phyloP scores from a whole-genome alignment of 2,888 invertebrate genomes.

The Operophtera brumata region DNA sequence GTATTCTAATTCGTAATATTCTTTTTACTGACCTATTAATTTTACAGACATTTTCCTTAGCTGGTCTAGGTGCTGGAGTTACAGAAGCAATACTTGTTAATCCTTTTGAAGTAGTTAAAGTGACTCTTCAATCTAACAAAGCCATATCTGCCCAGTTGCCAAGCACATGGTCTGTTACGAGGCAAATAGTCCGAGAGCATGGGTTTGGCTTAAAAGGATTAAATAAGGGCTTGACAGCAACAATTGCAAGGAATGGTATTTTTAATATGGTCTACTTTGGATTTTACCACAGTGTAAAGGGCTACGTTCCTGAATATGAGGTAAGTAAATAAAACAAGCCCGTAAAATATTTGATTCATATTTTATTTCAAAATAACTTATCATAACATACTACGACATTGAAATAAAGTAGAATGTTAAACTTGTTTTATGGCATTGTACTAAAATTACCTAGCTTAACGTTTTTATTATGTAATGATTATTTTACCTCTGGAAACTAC shows the following conservation, averaged over 20 bases:
- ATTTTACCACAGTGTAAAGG: slow-evolving; percentile 95
- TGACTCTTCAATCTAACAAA: slow-evolving; percentile 90
- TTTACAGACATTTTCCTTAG: slow-evolving; percentile 90
- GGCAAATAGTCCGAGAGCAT: slow-evolving; percentile 86
- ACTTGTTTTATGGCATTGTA: too few species aligned
- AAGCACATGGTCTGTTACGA: slow-evolving; percentile 90
- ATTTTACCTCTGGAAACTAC: too few species aligned
- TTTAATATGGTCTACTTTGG: slow-evolving; percentile 98
- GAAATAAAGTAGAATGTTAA: too few species aligned
- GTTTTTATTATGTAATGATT: too few species aligned
- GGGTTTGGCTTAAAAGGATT: slow-evolving; percentile 91
- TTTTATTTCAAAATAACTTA: too few species aligned
- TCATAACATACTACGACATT: too few species aligned
- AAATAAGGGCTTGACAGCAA: slow-evolving; percentile 93
- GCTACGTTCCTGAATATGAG: slow-evolving; percentile 83
- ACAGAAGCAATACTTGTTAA: slow-evolving; percentile 96
- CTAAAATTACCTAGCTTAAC: too few species aligned
- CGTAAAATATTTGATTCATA: not conserved
- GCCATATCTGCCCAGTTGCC: slow-evolving; percentile 83
- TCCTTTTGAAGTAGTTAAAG: slow-evolving; percentile 98
- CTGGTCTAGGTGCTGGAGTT: slow-evolving; percentile 93
- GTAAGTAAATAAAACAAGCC: slow-evolving; percentile 58
- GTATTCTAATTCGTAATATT: not conserved
- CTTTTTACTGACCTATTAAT: not conserved
- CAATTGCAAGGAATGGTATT: slow-evolving; percentile 92